Percentiles rank a stretch among this genome's conserved stretches.
Evolutionary conservation across 2,888 invertebrate genomes (phyloP).

Genomic region (Epinotia demarniana): DNA sequence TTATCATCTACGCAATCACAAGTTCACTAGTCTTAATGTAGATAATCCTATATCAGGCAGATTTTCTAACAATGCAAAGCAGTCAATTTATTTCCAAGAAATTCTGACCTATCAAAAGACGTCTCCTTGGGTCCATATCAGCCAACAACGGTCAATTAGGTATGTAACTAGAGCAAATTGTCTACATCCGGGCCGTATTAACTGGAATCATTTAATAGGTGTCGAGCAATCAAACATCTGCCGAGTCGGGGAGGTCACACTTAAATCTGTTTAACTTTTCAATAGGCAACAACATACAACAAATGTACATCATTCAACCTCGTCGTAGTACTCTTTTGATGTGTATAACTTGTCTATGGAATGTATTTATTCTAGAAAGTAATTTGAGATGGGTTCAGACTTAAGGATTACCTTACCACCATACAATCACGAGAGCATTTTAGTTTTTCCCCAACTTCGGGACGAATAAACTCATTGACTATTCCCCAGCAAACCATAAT

Average conservation of each 20-base stretch:
- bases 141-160: constrained; percentile 42
- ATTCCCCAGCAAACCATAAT: not conserved
- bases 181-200: constrained; percentile 78
- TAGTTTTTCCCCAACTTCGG: not conserved
- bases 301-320: constrained; percentile 1
- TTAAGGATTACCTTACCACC: not conserved
- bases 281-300: constrained; percentile 26
- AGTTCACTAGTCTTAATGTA: constrained; percentile 21
- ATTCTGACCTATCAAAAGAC: constrained; percentile 24
- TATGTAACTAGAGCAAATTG: constrained; percentile 76
- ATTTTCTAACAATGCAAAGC: constrained; percentile 11
- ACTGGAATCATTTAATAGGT: constrained; percentile 73
- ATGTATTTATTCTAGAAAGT: not conserved
- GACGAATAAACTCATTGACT: not conserved
- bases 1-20: constrained; percentile 41
- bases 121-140: constrained; percentile 37
- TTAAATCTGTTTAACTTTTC: constrained; percentile 62
- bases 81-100: constrained; percentile 16
- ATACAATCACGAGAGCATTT: not conserved
- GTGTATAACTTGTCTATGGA: not conserved
- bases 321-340: not conserved
- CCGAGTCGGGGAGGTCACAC: constrained; percentile 66
- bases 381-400: not conserved
- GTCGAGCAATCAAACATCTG: constrained; percentile 78
- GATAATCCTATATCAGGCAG: not conserved